Evolutionary conservation across 2,797 vertebrate genomes (phyloP), one percentile per base, ranked within the genome.

Genomic region (Enteromius viviparus): DNA sequence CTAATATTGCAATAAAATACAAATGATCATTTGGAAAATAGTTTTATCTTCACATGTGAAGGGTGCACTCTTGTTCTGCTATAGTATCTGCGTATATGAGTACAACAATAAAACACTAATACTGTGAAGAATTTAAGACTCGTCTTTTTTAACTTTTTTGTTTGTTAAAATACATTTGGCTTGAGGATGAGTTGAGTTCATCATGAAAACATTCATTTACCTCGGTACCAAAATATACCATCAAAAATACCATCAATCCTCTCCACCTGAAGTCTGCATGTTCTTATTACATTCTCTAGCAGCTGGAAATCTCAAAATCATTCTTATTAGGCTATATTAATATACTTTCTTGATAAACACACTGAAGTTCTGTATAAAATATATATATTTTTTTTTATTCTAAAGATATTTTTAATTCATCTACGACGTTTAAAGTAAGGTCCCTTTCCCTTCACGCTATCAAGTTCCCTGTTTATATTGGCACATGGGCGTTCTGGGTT

Each of bases 401-500:
- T 51, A 72, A 82, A 85, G 64, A 75, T 84, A 93, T 92, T 89
- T 91, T 89, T 92, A 89, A 83, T 85, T 85, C 80, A 77, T 64
- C 53, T 80, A 82, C 84, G 83, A 84, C 81, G 60, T 62, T 82
- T 76, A 62, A 72, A 19, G 6, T 37, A 65, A 64, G 40, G 58
- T 66, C 37, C 1, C 6, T 64, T 32, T 85, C 81, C 88, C 75
- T 86, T 83, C 55, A 87, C 85, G 80, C 85, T 23, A 76, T 88
- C 49, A 84, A 75, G 85, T 42, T 69, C 80, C 88, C 49, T 81
- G 47, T 58, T 83, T 88, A 85, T 92, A 89, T 92, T 93, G 94
- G 93, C 94, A 95, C 94, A 91, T 91, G 60, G 66, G 71, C 21
- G 45, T 55, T 82, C 70, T 29, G 89, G 90, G 91, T 90, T 91